A percentile compares a stretch with the other conserved stretches of the same genome.
Conservation (phyloP, 2,888 invertebrate species). For the Drosophila emarginata region DNA sequence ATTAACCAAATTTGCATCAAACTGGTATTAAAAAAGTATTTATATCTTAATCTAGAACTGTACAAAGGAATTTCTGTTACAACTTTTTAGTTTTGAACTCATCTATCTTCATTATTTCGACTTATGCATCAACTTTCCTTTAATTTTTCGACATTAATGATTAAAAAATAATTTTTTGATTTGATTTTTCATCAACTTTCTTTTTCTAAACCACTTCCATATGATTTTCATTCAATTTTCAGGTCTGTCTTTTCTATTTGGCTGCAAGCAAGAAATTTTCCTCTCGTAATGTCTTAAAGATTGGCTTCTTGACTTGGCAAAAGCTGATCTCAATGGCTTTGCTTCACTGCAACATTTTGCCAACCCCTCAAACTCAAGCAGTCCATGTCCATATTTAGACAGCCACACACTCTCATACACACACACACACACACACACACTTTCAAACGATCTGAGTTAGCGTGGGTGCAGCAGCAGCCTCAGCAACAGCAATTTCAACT, state of each 20-base stretch:
- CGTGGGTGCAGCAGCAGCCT: conserved; percentile 53
- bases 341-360: not conserved
- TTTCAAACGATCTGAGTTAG: conserved; percentile 21
- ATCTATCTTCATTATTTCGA: not conserved
- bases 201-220: conserved; percentile 1
- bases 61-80: too few species aligned
- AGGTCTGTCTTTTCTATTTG: conserved; percentile 14
- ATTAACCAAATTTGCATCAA: too few species aligned
- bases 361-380: conserved; percentile 41
- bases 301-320: conserved; percentile 29
- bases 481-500: conserved; percentile 8
- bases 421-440: conserved; percentile 20
- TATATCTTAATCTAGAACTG: too few species aligned
- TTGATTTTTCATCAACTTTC: not conserved
- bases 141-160: not conserved
- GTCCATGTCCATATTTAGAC: conserved; percentile 60
- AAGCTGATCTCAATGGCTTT: conserved; percentile 27
- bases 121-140: not conserved
- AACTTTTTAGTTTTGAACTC: not conserved
- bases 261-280: conserved; percentile 14
- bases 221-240: not conserved
- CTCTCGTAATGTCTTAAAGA: conserved; percentile 22
- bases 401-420: conserved; percentile 13
- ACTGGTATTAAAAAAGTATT: too few species aligned
- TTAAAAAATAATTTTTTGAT: not conserved